phyloP scores from a whole-genome alignment of 2,113 vertebrate genomes.

The Tretioscincus oriximinensis region DNA sequence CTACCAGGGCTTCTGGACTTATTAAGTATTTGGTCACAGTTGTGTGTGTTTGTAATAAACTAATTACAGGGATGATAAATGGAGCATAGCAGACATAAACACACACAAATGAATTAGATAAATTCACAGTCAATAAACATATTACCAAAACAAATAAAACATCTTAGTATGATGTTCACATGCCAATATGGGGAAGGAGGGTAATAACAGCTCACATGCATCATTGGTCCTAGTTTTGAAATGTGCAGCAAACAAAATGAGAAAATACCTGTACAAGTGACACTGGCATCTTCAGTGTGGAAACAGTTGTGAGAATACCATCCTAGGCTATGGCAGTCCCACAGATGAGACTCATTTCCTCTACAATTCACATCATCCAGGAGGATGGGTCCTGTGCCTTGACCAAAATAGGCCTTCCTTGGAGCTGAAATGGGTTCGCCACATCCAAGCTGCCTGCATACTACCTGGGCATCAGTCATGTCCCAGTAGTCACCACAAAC shows the following conservation, averaged over 20 bases:
- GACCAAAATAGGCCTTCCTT: conserved; percentile 17
- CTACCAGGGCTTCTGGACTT: background rate
- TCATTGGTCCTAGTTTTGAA: background rate
- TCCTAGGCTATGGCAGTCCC: background rate
- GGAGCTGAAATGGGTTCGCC: conserved; percentile 17
- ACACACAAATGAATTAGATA: background rate
- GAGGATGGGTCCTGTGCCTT: conserved; percentile 2
- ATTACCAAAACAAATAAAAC: background rate
- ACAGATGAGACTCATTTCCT: conserved; percentile 10
- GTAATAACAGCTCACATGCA: background rate
- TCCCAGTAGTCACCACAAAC: conserved; percentile 24
- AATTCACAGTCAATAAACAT: background rate
- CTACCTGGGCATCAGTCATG: background rate
- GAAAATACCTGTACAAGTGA: background rate
- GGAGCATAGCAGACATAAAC: background rate
- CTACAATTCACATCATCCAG: conserved; percentile 9
- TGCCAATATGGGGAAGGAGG: background rate
- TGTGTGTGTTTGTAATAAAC: background rate
- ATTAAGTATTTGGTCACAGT: background rate
- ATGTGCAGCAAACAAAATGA: background rate
- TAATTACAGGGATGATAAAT: background rate
- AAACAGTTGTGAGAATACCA: background rate
- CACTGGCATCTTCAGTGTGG: background rate
- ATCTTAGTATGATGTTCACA: background rate
- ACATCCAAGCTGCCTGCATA: conserved; percentile 7